phyloP scores from a whole-genome alignment of 1,140 invertebrate genomes.

The Lycorma delicatula region DNA sequence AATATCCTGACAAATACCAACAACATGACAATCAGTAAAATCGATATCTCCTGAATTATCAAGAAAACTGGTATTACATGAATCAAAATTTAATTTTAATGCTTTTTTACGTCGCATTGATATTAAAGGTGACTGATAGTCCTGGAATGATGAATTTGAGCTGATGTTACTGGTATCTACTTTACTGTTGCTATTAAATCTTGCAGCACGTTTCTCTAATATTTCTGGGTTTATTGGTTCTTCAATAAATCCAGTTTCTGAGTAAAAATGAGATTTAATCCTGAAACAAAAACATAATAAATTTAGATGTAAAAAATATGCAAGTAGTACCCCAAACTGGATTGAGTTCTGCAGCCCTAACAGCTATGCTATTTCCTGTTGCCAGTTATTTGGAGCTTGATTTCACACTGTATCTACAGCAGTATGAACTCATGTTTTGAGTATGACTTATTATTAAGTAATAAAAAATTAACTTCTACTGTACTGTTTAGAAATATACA shows the following conservation, averaged over 20 bases:
- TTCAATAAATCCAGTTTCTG: slow-evolving; percentile 47
- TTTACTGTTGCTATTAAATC: slow-evolving; percentile 50
- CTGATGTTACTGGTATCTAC: slow-evolving; percentile 1
- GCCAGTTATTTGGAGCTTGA: too few relatives aligned
- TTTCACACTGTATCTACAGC: too few relatives aligned
- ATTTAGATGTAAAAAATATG: too few relatives aligned
- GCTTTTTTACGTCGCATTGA: slow-evolving; percentile 28
- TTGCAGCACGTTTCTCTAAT: slow-evolving; percentile 74
- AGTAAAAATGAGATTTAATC: slow-evolving; percentile 50
- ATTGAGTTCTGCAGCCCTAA: too few relatives aligned
- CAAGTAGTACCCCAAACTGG: too few relatives aligned
- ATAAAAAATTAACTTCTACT: too few relatives aligned
- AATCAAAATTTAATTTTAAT: too few relatives aligned
- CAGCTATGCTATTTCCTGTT: too few relatives aligned
- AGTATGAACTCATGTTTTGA: too few relatives aligned
- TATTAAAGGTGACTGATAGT: slow-evolving; percentile 35
- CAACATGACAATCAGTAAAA: slow-evolving; percentile 76
- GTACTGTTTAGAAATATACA: too few relatives aligned
- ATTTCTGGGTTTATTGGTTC: slow-evolving; percentile 46
- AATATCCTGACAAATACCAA: slow-evolving; percentile 84
- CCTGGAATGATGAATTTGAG: slow-evolving; percentile 26
- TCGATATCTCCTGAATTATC: slow-evolving; percentile 60
- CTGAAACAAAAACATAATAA: slow-evolving; percentile 9
- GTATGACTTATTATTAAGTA: too few relatives aligned
- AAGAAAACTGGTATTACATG: slow-evolving; percentile 43